A percentile compares a stretch with the other conserved stretches of the same genome.
Conservation (phyloP, 2,113 vertebrate species). For the Callithrix jacchus region DNA sequence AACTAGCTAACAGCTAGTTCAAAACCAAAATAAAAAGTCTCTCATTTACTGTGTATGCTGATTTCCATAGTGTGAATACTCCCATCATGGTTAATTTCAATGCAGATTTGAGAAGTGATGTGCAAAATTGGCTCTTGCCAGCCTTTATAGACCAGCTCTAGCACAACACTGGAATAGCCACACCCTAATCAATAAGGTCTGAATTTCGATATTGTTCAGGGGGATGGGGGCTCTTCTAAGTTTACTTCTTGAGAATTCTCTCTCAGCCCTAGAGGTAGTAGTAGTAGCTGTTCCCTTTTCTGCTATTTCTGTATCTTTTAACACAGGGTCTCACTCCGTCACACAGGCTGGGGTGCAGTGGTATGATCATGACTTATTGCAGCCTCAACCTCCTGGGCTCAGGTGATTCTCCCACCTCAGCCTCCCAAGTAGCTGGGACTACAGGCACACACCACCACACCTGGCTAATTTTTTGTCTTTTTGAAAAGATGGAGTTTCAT, state of each 20-base stretch:
- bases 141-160: not conserved
- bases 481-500: no score
- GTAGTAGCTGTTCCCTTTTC: not conserved
- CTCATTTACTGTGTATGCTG: not conserved
- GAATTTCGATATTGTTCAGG: not conserved
- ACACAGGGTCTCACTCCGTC: no score
- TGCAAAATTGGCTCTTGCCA: not conserved
- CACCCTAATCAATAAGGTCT: not conserved
- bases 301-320: not conserved
- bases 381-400: no score
- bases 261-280: not conserved
- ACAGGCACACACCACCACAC: no score
- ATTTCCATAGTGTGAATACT: not conserved
- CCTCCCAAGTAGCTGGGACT: no score
- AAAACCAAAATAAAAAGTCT: not conserved
- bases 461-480: no score
- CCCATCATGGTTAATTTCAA: not conserved
- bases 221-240: not conserved
- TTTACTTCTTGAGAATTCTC: not conserved
- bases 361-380: no score
- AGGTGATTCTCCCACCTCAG: no score
- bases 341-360: no score
- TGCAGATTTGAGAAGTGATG: not conserved
- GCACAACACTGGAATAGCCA: not conserved
- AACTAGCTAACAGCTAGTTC: not conserved